These are phyloP conservation scores for Acromyrmex echinatior DNA, from an alignment of 1,140 invertebrate genomes.

Conservation along the genomic window DNA sequence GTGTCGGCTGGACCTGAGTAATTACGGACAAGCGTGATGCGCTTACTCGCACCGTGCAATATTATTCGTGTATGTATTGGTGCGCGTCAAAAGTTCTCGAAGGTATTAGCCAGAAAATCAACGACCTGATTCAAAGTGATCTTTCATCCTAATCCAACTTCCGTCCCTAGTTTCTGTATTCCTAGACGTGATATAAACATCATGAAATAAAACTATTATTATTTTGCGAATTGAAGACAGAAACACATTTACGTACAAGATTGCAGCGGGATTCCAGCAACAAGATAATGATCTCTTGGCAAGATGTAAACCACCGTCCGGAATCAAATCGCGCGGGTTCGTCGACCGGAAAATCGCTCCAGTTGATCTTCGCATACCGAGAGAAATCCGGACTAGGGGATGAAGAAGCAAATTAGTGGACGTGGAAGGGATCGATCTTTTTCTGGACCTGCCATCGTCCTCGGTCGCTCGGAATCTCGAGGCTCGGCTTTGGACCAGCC, in stretches of 20 bases:
- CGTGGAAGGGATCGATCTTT: constrained; percentile 67
- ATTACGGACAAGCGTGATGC: constrained; percentile 64
- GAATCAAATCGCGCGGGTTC: constrained; percentile 30
- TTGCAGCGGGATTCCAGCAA: background rate
- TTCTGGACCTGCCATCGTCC: constrained; percentile 67
- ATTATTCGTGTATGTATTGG: constrained; percentile 28
- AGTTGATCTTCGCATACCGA: background rate
- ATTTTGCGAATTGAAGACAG: background rate
- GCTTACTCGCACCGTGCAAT: background rate
- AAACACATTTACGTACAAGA: background rate
- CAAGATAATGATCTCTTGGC: constrained; percentile 31
- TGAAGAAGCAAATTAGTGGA: background rate
- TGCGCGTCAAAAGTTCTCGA: background rate
- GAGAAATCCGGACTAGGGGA: background rate
- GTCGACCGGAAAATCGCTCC: constrained; percentile 45
- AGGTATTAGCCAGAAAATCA: background rate
- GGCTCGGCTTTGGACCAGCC: constrained; percentile 76
- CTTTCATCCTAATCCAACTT: background rate
- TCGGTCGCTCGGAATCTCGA: constrained; percentile 53
- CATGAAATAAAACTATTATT: background rate
- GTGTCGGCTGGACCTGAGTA: constrained; percentile 53
- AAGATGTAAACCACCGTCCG: constrained; percentile 31
- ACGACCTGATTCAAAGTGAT: background rate
- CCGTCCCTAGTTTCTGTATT: background rate
- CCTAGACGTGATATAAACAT: background rate